Evolutionary conservation across 2,797 vertebrate genomes (phyloP).

Genomic region (Anolis apletophallus): DNA sequence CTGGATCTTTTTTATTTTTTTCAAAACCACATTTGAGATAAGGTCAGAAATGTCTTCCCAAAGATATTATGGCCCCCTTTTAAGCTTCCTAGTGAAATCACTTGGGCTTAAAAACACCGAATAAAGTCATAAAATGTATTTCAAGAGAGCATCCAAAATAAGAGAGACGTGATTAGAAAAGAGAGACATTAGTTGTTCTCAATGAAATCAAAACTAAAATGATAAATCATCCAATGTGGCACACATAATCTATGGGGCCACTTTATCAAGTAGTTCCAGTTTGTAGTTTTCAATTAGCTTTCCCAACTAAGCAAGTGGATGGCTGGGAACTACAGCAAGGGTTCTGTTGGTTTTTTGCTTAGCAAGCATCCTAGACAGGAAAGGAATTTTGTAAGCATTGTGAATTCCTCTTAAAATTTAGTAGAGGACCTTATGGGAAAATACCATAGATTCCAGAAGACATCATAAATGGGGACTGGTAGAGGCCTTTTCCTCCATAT

Average conservation of each 20-base stretch:
- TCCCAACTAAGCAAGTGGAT: constrained; percentile 9
- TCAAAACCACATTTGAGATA: not conserved
- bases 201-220: not conserved
- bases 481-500: constrained; percentile 28
- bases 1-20: not conserved
- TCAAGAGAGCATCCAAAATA: not conserved
- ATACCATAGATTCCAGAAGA: constrained; percentile 46
- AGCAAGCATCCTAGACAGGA: constrained; percentile 24
- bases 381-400: constrained; percentile 42
- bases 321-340: not conserved
- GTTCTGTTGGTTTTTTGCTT: constrained; percentile 21
- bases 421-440: constrained; percentile 43
- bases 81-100: not conserved
- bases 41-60: not conserved
- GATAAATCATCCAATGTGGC: not conserved
- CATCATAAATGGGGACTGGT: constrained; percentile 40
- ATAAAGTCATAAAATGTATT: not conserved
- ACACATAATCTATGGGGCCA: not conserved
- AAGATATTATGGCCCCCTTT: not conserved
- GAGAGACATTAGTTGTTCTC: not conserved
- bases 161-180: not conserved
- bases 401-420: constrained; percentile 41
- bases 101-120: not conserved
- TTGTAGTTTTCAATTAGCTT: constrained; percentile 3
- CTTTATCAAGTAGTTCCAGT: not conserved